These are phyloP conservation scores for Eugnorisma glareosa DNA, from an alignment of 2,888 invertebrate species.

Conservation along the genomic window DNA sequence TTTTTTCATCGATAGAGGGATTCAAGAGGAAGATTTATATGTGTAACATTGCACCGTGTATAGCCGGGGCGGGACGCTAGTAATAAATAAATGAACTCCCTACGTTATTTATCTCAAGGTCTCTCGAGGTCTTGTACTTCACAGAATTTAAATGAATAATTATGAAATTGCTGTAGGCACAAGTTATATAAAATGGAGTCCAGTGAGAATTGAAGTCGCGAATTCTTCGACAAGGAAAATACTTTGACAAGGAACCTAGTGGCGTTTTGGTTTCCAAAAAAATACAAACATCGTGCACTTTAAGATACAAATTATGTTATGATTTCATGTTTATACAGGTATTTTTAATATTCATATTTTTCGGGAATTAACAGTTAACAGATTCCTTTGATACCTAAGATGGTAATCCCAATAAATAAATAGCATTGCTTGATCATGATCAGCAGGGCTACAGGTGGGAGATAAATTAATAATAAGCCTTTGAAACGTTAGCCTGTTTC, in stretches of 20 bases:
- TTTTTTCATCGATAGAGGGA: no score
- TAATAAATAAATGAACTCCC: no score
- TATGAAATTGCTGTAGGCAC: background rate
- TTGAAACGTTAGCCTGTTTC: no score
- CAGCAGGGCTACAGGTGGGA: no score
- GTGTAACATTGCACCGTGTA: no score
- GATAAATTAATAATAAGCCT: no score
- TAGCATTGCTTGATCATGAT: background rate
- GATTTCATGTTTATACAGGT: background rate
- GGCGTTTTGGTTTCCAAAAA: background rate
- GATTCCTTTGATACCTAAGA: background rate
- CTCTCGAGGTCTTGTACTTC: background rate
- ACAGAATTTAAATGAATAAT: background rate
- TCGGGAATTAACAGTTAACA: background rate
- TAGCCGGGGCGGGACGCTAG: no score
- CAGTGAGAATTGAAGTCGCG: background rate
- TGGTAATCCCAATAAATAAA: background rate
- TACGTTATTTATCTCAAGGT: background rate
- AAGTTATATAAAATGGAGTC: background rate
- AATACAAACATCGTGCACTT: background rate
- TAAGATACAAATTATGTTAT: background rate
- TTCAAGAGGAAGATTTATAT: no score
- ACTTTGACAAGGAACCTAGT: background rate
- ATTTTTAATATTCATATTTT: background rate
- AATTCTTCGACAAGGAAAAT: background rate